Evolutionary conservation across 2,113 vertebrate genomes (phyloP).

Genomic region (Thomomys bottae): DNA sequence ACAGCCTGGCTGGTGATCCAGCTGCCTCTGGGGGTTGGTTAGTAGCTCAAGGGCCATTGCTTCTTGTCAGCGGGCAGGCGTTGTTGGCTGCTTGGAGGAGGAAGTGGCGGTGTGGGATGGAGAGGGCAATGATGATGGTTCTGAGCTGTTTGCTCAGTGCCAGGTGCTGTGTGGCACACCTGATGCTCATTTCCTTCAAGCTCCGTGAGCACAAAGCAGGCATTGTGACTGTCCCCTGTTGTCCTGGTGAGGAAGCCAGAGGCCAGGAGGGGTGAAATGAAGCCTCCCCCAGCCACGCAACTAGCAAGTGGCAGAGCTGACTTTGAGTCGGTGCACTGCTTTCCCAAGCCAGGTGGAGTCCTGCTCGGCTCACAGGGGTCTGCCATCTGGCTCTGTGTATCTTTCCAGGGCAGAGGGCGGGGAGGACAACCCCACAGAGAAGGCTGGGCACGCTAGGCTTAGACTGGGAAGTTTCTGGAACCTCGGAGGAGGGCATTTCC

Average conservation of each 20-base stretch:
- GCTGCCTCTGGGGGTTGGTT: slow-evolving; percentile 48
- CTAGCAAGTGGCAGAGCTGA: not conserved
- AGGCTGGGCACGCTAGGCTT: not conserved
- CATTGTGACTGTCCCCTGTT: not conserved
- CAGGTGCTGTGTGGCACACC: not conserved
- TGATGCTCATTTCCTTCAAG: not conserved
- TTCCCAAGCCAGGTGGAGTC: not conserved
- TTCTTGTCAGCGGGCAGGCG: not conserved
- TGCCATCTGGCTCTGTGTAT: not conserved
- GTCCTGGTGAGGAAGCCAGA: not conserved
- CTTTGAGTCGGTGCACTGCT: slow-evolving; percentile 6
- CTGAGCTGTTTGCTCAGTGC: not conserved
- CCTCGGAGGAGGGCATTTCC: not conserved
- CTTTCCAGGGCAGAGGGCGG: not conserved
- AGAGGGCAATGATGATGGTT: not conserved
- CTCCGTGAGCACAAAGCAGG: not conserved
- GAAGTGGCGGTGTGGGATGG: not conserved
- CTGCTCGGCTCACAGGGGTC: not conserved
- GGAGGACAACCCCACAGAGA: not conserved
- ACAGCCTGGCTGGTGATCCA: not conserved
- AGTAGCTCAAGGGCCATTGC: slow-evolving; percentile 10
- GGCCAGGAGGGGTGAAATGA: not conserved
- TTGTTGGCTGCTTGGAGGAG: not conserved
- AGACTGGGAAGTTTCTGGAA: not conserved
- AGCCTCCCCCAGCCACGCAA: not conserved